Evolutionary conservation across 2,888 invertebrate species (phyloP), one percentile per base, ranked within the genome.

Genomic region (Heliconius ismenius): DNA sequence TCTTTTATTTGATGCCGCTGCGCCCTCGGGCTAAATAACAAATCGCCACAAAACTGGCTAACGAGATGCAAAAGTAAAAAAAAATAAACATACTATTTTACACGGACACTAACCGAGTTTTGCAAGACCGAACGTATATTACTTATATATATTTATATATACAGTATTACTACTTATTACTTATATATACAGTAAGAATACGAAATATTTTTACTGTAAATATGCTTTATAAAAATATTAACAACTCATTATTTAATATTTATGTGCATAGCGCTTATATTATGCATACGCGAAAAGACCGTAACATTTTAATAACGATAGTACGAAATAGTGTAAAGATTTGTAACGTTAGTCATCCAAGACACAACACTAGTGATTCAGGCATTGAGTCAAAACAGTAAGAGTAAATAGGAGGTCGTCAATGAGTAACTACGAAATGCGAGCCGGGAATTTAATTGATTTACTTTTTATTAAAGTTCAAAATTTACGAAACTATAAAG

Each of bases 1-100:
- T 84, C 86, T 90, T 92, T 92, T 91, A 89, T 92, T 92, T 90
- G 90, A 84, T 87, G 89, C 89, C 88, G 88, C 87, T 78, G 80
- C 79, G 83, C 89, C 87, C 88, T 84, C 86, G 83, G 88, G 89
- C 84, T 83, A 82, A 82, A 86, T 82, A 86, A 84, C 88, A 83
- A 89, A 88, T 89, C 88, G 85, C 86, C 86, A 83, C 88, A 86
- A 87, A 88, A 86, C 88, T 84, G 86, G 87, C 91, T 92, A 93
- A 93, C 93, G 91, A 93, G 91, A 88, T 83, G 84, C 81, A 79
- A 81, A 79, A 83, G 79, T 78, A 82, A 89, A 90, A 90, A 49
- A 49, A 39, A 81, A 84, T 88, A 88, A 88, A 86, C 88, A 89
- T 86, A 90, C 88, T 89, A 88, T 87, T 84, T 83, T 81, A 82